Base-by-base conservation (phyloP, 2,888 invertebrate genomes). In the Phoronis australis region DNA sequence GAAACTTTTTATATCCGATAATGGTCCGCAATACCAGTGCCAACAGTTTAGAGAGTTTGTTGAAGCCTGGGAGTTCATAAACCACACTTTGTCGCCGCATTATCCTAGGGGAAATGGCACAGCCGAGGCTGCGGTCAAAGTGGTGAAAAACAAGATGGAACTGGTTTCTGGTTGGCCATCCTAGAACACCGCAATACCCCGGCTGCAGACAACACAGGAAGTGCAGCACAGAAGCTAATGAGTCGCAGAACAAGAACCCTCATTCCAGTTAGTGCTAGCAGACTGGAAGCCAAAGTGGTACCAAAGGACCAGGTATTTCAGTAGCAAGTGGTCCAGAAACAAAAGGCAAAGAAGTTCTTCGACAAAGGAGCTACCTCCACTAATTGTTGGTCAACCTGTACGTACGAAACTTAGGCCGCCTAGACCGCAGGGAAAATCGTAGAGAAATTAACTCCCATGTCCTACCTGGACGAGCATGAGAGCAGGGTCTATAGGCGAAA, bases 21-120 rank as follows among this genome's bases (percentile, higher is more conserved):
- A 57, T 24, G 54, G 50, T 20, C 54, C 52, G 0, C 59, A 54
- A 37, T 59, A 48, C 31, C 31, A 31, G 31, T 31, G 31, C 15
- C 31, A 31, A 15, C 31, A 31, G 15, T 31, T 31, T 15, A 9
- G 31, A 31, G 31, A 31, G 31, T 31, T 31, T 15, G 15, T 15
- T 15, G 31, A 31, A 15, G 31, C 31, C 9, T 31, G 31, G 31
- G 15, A 31, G 31, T 12, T 31, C 15, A 31, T 12, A 9, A 9
- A 31, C 15, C 31, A 31, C 15, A 31, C 31, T 12, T 31, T 15
- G 15, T 31, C 31, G 9, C 31, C 31, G 9, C 31, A 31, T 15
- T 15, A 31, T 15, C 31, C 31, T 15, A 31, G 31, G 9, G 31
- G 31, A 12, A 31, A 31, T 15, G 31, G 31, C 31, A 31, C 31